These are phyloP conservation scores for Cyclophora punctaria DNA, from an alignment of 2,888 invertebrate species.

Conservation along the genomic window DNA sequence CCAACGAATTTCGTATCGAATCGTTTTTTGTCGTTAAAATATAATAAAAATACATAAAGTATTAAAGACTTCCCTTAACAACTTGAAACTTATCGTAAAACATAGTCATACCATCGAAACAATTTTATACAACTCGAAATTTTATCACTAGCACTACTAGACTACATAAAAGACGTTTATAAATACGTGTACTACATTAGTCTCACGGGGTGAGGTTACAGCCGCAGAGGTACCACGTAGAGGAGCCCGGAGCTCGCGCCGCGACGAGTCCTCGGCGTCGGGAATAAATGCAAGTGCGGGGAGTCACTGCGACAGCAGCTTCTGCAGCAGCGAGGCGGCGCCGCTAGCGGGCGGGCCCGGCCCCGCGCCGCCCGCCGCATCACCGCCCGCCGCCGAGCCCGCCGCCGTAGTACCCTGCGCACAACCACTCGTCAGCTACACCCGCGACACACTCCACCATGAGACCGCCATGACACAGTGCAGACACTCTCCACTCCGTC, in stretches of 20 bases:
- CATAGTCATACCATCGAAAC: constrained; percentile 36
- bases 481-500: too few species aligned
- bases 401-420: constrained; percentile 70
- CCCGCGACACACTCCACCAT: background rate
- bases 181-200: constrained; percentile 58
- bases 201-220: constrained; percentile 59
- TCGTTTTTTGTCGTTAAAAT: constrained; percentile 40
- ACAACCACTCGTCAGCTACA: constrained; percentile 6
- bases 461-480: too few species aligned
- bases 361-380: constrained; percentile 30
- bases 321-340: constrained; percentile 84
- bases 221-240: constrained; percentile 68
- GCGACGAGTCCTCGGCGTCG: constrained; percentile 25
- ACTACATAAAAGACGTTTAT: constrained; percentile 53
- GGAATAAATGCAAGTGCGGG: constrained; percentile 53
- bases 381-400: constrained; percentile 54
- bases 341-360: constrained; percentile 17
- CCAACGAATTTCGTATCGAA: constrained; percentile 51
- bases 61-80: constrained; percentile 40
- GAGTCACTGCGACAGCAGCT: constrained; percentile 86
- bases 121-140: constrained; percentile 56
- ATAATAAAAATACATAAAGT: constrained; percentile 32
- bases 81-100: constrained; percentile 43
- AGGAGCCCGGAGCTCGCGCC: constrained; percentile 41
- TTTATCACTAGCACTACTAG: constrained; percentile 69